Base-by-base conservation (phyloP, 2,113 vertebrate species). In the Rhombomys opimus region DNA sequence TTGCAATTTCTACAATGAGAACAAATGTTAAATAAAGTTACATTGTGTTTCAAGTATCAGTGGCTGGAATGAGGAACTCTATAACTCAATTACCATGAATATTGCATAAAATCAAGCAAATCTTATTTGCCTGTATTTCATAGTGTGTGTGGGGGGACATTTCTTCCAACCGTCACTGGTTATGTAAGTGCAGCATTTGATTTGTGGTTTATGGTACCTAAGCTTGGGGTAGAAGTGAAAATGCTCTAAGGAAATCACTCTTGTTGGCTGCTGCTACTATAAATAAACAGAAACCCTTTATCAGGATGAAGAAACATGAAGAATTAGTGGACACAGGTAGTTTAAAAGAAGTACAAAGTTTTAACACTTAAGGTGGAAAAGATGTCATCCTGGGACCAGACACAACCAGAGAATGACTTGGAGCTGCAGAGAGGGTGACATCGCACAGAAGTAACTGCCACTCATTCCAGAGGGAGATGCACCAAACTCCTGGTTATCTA, bases 11-110 rank as follows among this genome's bases (percentile, higher is more conserved):
- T 35, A 80, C 10, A 90, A 93, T 54, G 76, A 96, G 86, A 95
- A n/a, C 35, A 86, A 41, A 93, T 85, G 91, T 95, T 78, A 92
- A 94, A 82, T 57, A 96, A 41, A 85, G 52, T 95, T 73, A 92
- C 8, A 94, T 38, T 93, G 52, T 73, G 52, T 96, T 95, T 92
- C 87, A 95, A 88, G 22, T 72, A 95, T 32, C n/a, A 41, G 87
- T 52, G 73, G 70, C 25, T 77, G 32, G 76, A 96, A 75, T 89
- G 22, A 95, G 59, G 65, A 90, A 76, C 67, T 80, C 81, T 75
- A 75, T 75, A 90, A 87, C 46, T 92, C 92, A 72, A 87, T 89
- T 77, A 89, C 25, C 35, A 54, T 81, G 82, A 94, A 93, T 81
- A 70, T 32, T 57, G 10, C n/a, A 90, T 89, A 90, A 90, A 94